These are phyloP conservation scores for Thereva unica DNA, from an alignment of 2,888 invertebrate genomes.

Conservation along the genomic window DNA sequence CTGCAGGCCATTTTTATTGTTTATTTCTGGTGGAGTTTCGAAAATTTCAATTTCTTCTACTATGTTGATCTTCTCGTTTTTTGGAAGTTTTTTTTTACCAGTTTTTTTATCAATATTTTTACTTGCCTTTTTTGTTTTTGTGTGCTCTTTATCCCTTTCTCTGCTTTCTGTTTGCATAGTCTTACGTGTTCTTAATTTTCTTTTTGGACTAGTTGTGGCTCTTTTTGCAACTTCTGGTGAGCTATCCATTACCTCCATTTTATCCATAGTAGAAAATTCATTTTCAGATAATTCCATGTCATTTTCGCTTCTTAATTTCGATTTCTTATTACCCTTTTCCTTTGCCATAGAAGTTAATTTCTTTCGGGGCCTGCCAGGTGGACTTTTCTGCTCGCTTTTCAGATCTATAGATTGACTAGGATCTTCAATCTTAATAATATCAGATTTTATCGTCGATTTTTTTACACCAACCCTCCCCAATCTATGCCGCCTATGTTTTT, in stretches of 20 bases:
- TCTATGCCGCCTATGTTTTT: slow-evolving; percentile 1
- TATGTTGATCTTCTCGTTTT: neutral
- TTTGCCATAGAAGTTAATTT: too few relatives aligned
- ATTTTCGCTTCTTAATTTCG: too few relatives aligned
- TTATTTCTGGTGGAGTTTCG: neutral
- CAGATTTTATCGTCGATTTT: neutral
- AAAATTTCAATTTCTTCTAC: neutral
- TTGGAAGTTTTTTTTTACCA: neutral
- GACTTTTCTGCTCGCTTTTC: too few relatives aligned
- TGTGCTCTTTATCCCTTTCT: neutral
- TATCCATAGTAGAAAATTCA: too few relatives aligned
- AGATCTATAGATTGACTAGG: neutral
- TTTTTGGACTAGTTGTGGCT: too few relatives aligned
- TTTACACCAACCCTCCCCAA: neutral
- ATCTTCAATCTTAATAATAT: neutral
- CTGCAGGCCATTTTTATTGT: too few relatives aligned
- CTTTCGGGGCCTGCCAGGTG: too few relatives aligned
- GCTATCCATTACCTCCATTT: too few relatives aligned
- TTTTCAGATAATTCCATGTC: too few relatives aligned
- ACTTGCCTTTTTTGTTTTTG: neutral
- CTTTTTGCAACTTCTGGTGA: too few relatives aligned
- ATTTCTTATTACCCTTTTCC: too few relatives aligned
- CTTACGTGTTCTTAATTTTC: neutral
- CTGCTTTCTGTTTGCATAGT: slow-evolving; percentile 1
- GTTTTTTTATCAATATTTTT: neutral